Percentiles rank a stretch among this genome's conserved stretches.
phyloP scores from a whole-genome alignment of 2,888 invertebrate species.

The Notodromas monacha region DNA sequence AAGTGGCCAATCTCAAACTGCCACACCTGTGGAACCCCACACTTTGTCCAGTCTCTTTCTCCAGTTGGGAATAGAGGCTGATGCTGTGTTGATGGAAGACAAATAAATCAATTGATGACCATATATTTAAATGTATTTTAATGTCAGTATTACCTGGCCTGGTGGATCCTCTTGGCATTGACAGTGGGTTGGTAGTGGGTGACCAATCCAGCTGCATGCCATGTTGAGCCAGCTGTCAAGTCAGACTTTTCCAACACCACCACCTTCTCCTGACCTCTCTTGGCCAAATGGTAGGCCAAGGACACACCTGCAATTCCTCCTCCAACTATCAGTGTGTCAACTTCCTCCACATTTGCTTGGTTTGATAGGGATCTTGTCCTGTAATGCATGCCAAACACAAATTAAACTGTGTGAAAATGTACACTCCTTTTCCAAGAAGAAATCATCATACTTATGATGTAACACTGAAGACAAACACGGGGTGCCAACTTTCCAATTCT shows the following conservation, averaged over 20 bases:
- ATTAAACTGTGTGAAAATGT: no score
- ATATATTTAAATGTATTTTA: conserved; percentile 6
- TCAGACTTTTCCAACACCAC: conserved; percentile 16
- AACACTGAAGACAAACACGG: no score
- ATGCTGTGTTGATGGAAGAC: conserved; percentile 13
- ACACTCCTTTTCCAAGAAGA: no score
- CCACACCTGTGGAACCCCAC: conserved; percentile 17
- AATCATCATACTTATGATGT: no score
- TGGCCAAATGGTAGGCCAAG: conserved; percentile 17
- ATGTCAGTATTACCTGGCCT: conserved; percentile 11
- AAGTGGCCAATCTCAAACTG: conserved; percentile 16
- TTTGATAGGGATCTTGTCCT: no score
- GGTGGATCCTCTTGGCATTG: conserved; percentile 17
- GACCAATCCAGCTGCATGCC: conserved; percentile 17
- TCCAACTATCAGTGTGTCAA: conserved; percentile 15
- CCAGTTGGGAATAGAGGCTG: conserved; percentile 15
- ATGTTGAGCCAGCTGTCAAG: conserved; percentile 17
- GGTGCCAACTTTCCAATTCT: no score
- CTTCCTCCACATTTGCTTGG: no score
- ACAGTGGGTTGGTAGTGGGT: conserved; percentile 17
- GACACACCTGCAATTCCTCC: conserved; percentile 17
- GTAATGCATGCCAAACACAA: no score
- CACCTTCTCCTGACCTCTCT: conserved; percentile 15
- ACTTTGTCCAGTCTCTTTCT: conserved; percentile 17
- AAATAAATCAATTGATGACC: background rate